phyloP scores from a whole-genome alignment of 2,888 invertebrate genomes.

The Epinotia ramella region DNA sequence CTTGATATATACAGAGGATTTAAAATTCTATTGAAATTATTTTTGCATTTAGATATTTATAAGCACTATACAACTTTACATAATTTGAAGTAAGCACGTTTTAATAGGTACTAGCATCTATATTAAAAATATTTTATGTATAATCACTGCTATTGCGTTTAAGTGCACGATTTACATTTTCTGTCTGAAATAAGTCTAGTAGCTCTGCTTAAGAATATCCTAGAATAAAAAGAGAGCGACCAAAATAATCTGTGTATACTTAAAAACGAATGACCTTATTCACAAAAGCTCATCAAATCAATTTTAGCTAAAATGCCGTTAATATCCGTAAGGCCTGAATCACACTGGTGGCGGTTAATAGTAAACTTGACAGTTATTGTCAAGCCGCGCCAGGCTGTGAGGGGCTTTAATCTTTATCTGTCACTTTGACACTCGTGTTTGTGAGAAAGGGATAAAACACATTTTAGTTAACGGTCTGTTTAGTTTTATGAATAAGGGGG shows the following conservation, averaged over 20 bases:
- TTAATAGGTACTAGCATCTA: conserved; percentile 45
- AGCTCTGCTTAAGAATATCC: conserved; percentile 48
- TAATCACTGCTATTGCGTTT: conserved; percentile 55
- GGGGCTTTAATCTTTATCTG: too few species aligned
- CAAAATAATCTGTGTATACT: conserved; percentile 33
- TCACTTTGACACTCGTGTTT: too few species aligned
- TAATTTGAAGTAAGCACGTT: conserved; percentile 69
- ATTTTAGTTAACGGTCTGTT: too few species aligned
- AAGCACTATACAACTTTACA: conserved; percentile 82
- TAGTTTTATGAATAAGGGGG: too few species aligned
- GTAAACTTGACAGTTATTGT: too few species aligned
- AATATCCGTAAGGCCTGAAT: too few species aligned
- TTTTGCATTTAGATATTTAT: conserved; percentile 67
- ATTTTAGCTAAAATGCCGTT: too few species aligned
- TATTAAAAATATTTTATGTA: conserved; percentile 57
- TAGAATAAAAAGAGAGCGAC: conserved; percentile 50
- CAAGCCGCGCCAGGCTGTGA: too few species aligned
- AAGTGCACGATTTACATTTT: conserved; percentile 56
- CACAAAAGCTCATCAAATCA: too few species aligned
- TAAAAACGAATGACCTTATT: conserved; percentile 8
- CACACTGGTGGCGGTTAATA: too few species aligned
- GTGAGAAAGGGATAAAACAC: too few species aligned
- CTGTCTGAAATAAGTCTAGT: conserved; percentile 62
- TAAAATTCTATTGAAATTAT: conserved; percentile 62
- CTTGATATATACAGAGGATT: conserved; percentile 77